phyloP scores from a whole-genome alignment of 2,797 vertebrate species.

The Toxotes lorentzi region DNA sequence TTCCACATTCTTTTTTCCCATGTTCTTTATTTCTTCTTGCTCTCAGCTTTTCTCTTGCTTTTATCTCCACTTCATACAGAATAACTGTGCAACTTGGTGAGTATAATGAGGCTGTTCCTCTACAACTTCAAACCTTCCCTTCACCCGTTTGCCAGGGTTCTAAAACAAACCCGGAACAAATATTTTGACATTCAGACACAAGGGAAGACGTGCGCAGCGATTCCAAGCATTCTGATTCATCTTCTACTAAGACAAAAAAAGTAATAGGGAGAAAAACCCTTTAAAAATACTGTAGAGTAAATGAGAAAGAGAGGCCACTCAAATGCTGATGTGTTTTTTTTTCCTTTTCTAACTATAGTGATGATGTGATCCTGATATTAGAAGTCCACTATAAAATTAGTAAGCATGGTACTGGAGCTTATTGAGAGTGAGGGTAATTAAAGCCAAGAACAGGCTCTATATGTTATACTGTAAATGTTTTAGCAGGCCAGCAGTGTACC shows the following conservation, averaged over 20 bases:
- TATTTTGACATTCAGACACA: conserved; percentile 85
- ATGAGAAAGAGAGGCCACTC: conserved; percentile 56
- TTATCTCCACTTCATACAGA: conserved; percentile 88
- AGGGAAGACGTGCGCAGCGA: conserved; percentile 70
- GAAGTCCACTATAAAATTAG: conserved; percentile 63
- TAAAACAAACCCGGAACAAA: conserved; percentile 86
- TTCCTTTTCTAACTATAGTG: conserved; percentile 30
- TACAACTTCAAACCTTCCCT: conserved; percentile 84
- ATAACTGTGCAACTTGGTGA: conserved; percentile 83
- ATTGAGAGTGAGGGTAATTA: conserved; percentile 77
- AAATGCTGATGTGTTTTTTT: conserved; percentile 47
- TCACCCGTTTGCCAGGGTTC: conserved; percentile 75
- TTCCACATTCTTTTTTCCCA: conserved; percentile 49
- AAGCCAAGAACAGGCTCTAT: conserved; percentile 64
- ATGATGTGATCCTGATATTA: conserved; percentile 75
- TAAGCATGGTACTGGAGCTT: conserved; percentile 61
- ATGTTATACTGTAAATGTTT: conserved; percentile 67
- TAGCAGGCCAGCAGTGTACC: conserved; percentile 57
- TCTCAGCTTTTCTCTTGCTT: conserved; percentile 82
- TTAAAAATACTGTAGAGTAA: conserved; percentile 45
- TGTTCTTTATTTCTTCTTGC: conserved; percentile 82
- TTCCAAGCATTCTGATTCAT: conserved; percentile 66
- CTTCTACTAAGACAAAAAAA: conserved; percentile 52
- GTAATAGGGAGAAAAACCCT: conserved; percentile 46
- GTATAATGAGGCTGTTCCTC: conserved; percentile 88